These are phyloP conservation scores for Apolygus lucorum DNA, from an alignment of 1,140 invertebrate species.

Conservation along the genomic window DNA sequence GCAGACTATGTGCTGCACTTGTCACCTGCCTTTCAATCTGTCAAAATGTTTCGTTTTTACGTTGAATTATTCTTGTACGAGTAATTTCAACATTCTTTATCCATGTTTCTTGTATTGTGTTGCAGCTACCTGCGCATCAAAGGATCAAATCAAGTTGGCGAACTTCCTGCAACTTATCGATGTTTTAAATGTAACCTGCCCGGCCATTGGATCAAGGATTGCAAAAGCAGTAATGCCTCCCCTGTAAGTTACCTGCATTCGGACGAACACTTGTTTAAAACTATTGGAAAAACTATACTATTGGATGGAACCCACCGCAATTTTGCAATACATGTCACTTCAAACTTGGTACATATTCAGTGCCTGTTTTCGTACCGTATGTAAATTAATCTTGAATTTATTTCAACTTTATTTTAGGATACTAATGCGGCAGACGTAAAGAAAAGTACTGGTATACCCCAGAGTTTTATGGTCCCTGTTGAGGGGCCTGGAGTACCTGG, in stretches of 20 bases:
- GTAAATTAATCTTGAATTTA: no score
- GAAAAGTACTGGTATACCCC: conserved; percentile 93
- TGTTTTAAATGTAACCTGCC: conserved; percentile 87
- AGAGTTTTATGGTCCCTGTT: conserved; percentile 90
- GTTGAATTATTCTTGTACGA: no score
- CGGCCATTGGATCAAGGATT: conserved; percentile 95
- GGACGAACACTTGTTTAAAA: no score
- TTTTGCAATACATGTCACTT: no score
- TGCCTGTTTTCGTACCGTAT: no score
- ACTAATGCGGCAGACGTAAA: conserved; percentile 61
- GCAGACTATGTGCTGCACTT: no score
- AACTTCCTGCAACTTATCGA: conserved; percentile 78
- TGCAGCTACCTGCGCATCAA: conserved; percentile 77
- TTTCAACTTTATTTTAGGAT: conserved; percentile 47
- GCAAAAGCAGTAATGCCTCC: conserved; percentile 58
- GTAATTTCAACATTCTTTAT: no score
- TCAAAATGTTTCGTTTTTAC: no score
- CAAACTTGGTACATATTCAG: no score
- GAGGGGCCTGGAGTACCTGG: conserved; percentile 81
- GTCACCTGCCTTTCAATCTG: no score
- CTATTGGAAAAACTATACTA: no score
- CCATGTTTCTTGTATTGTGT: conserved; percentile 24
- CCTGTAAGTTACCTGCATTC: conserved; percentile 50
- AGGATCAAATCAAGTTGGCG: conserved; percentile 75
- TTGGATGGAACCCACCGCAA: no score